Evolutionary conservation across 2,113 vertebrate species (phyloP), one percentile per base, ranked within the genome.

Genomic region (Spea multiplicata): DNA sequence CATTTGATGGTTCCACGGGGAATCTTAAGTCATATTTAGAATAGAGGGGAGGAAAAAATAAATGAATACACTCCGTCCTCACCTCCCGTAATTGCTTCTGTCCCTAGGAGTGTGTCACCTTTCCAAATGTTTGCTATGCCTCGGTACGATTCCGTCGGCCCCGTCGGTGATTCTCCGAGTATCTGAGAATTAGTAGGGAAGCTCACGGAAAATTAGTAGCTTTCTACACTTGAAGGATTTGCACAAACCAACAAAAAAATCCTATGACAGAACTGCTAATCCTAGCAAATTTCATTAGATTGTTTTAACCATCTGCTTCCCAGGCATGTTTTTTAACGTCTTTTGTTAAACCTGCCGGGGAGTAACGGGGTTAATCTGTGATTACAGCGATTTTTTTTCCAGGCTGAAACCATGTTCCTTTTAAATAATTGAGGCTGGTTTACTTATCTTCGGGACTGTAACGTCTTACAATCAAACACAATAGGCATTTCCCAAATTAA

Each of bases 11-110:
- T 80, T 64, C 66, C 71, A 67, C 52, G 78, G 71, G 71, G 78
- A 80, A 80, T 80, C 78, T 80, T 80, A 80, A 80, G 71, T 74
- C 78, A 80, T 80, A 80, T 80, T 80, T 80, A 80, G 78, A 80
- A 80, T 74, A 78, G 61, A 47, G 12, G 49, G 45, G 47, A 74
- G 30, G 30, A 30, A 30, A 30, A 30, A 30, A 30, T 68, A 74
- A 80, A 68, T 74, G 61, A 74, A 80, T 66, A 61, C 66, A 67
- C 45, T 10, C n/a, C 61, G 53, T 80, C 71, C 78, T 74, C 71
- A 65, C 71, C 78, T 74, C 55, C 50, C 68, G 71, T 74, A 74
- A 80, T 80, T 80, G 71, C 71, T 30, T 68, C 46, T 48, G 70
- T 80, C 62, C 71, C 65, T 74, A 52, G 6, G 71, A 61, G 52